Conservation (phyloP, 2,113 vertebrate genomes). For the Carassius gibelio region DNA sequence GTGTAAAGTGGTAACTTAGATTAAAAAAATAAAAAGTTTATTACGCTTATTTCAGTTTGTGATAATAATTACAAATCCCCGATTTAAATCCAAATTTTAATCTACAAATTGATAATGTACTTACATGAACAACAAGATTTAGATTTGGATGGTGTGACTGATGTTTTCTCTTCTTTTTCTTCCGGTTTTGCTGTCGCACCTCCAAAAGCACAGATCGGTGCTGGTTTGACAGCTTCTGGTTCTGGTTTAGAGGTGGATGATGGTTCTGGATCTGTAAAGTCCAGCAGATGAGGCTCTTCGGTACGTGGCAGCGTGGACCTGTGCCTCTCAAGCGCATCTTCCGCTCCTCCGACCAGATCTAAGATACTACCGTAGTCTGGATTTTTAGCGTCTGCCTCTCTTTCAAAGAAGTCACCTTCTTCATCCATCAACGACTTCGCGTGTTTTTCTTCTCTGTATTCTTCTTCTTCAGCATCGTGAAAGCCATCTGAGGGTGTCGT, state of each 20-base stretch:
- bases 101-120: background rate
- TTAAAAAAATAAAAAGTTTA: background rate
- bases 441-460: background rate
- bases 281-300: background rate
- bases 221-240: constrained; percentile 17
- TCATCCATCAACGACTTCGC: constrained; percentile 1
- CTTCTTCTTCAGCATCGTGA: constrained; percentile 7
- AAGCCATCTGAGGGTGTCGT: constrained; percentile 18
- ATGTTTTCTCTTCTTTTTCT: constrained; percentile 25
- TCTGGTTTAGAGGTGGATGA: constrained; percentile 3
- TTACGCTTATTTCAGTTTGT: background rate
- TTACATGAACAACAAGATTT: constrained; percentile 6
- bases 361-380: constrained; percentile 43
- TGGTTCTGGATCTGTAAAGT: background rate
- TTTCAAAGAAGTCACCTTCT: background rate
- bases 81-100: background rate
- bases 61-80: background rate
- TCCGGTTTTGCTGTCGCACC: constrained; percentile 12
- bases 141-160: background rate
- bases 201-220: background rate
- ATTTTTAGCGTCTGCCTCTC: background rate
- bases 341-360: constrained; percentile 56
- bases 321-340: constrained; percentile 58
- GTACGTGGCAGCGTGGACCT: constrained; percentile 32
- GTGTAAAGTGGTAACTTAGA: background rate